Conservation (phyloP, 2,797 vertebrate genomes). For the Peromyscus melanophrys region DNA sequence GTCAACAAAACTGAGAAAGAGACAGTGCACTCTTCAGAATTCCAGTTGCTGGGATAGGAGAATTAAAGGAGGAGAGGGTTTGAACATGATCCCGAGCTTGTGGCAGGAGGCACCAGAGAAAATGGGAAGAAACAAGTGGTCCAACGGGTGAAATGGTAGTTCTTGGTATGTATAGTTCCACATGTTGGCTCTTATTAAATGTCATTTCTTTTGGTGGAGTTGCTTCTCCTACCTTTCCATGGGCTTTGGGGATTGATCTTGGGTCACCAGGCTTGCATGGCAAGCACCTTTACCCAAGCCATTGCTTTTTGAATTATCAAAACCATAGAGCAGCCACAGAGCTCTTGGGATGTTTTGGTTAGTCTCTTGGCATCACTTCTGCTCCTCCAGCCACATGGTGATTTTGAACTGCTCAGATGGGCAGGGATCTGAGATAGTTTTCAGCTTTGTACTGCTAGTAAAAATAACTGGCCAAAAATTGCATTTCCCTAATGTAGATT, state of each 20-base stretch:
- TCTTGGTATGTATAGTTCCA: conserved; percentile 64
- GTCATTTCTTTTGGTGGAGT: background rate
- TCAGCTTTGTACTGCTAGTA: conserved; percentile 62
- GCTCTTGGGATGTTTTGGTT: conserved; percentile 58
- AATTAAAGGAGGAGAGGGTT: conserved; percentile 44
- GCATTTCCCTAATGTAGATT: conserved; percentile 45
- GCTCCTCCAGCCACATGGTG: background rate
- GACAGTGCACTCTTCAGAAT: conserved; percentile 9
- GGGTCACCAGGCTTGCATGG: background rate
- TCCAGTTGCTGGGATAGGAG: conserved; percentile 1
- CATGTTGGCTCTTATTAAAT: conserved; percentile 40
- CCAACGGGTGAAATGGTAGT: conserved; percentile 52
- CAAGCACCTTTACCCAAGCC: background rate
- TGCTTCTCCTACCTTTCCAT: background rate
- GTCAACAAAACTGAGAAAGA: background rate
- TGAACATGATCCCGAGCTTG: conserved; percentile 61
- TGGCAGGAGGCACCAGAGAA: conserved; percentile 26
- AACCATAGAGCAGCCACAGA: background rate
- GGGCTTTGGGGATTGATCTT: background rate
- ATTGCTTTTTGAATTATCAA: conserved; percentile 66
- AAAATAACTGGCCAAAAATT: conserved; percentile 58
- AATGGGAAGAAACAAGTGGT: conserved; percentile 59
- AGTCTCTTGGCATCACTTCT: conserved; percentile 35
- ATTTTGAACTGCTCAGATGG: conserved; percentile 53
- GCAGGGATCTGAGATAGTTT: conserved; percentile 58